Conservation (phyloP, 2,113 vertebrate genomes). For the Ramphastos sulfuratus region DNA sequence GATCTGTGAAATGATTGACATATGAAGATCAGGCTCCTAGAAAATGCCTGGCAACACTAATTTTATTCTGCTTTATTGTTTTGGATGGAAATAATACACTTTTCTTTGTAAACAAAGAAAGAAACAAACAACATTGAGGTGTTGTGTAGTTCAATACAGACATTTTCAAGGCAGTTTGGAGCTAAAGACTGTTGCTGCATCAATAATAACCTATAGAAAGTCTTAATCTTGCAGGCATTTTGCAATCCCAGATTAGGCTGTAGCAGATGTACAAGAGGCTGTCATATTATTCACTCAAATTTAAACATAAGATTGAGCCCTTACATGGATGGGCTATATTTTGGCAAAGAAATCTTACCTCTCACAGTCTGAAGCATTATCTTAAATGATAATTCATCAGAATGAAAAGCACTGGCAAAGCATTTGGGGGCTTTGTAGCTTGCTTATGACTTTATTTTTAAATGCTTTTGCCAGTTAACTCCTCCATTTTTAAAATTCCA, state of each 20-base stretch:
- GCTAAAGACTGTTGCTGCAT: background rate
- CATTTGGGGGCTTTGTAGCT: background rate
- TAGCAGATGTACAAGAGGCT: background rate
- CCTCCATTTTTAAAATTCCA: background rate
- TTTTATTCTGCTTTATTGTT: background rate
- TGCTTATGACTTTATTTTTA: background rate
- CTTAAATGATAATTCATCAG: background rate
- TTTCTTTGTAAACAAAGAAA: background rate
- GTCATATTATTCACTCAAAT: background rate
- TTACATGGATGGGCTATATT: background rate
- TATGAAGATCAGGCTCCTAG: background rate
- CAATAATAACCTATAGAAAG: background rate
- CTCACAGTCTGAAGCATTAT: background rate
- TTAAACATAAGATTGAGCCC: background rate
- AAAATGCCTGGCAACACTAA: background rate
- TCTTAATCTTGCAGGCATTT: background rate
- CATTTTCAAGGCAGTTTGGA: background rate
- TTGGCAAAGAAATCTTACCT: background rate
- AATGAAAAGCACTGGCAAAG: background rate
- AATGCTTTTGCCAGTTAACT: background rate
- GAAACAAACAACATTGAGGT: background rate
- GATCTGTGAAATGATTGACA: background rate
- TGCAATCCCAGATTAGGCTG: background rate
- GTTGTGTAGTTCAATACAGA: background rate
- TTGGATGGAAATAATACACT: background rate